Conservation (phyloP, 2,113 vertebrate species). For the Halichoeres trimaculatus region DNA sequence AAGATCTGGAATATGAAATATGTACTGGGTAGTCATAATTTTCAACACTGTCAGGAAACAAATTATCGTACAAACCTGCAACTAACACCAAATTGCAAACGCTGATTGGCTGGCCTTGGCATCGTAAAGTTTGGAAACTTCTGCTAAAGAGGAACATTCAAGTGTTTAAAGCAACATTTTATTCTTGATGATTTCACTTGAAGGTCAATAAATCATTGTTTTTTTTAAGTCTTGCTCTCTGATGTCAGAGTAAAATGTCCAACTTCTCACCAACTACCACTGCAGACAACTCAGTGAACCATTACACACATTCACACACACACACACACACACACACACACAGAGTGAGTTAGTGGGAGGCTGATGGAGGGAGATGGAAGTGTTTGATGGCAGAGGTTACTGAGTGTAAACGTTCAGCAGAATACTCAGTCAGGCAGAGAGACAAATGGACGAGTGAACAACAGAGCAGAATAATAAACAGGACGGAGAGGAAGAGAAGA, state of each 20-base stretch:
- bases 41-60: too few species aligned
- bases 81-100: too few species aligned
- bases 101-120: too few species aligned
- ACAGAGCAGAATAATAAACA: background rate
- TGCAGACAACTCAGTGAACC: background rate
- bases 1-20: too few species aligned
- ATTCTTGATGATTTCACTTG: too few species aligned
- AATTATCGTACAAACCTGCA: too few species aligned
- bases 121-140: too few species aligned
- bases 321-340: background rate
- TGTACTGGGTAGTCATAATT: too few species aligned
- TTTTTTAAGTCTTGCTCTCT: too few species aligned
- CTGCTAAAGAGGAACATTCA: too few species aligned
- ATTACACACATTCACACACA: background rate
- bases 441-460: constrained; percentile 4
- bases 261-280: background rate
- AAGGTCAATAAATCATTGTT: too few species aligned
- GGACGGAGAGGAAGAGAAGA: background rate
- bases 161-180: too few species aligned
- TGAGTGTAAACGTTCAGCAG: constrained; percentile 14
- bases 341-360: background rate
- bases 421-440: constrained; percentile 8
- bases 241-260: background rate
- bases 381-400: constrained; percentile 10
- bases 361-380: background rate